Conservation (phyloP, 2,888 invertebrate species). For the Tetropium fuscum region DNA sequence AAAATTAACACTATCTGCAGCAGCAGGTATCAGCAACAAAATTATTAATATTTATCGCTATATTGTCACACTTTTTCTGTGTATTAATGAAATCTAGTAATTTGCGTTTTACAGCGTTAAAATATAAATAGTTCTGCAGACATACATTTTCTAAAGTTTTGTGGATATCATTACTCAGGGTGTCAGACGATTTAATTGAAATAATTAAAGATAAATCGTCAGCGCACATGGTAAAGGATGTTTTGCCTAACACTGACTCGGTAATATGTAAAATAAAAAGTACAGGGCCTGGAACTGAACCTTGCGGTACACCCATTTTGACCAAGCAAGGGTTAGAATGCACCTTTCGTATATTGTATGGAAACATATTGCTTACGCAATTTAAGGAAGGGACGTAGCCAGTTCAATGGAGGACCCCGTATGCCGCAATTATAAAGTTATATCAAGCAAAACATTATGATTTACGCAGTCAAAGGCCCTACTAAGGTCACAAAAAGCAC, state of each 20-base stretch:
- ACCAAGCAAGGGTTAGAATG: not conserved
- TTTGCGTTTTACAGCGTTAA: too few relatives aligned
- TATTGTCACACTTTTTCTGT: not conserved
- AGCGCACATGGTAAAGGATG: too few relatives aligned
- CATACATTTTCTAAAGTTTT: not conserved
- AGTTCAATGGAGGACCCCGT: not conserved
- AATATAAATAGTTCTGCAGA: not conserved
- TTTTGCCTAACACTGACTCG: too few relatives aligned
- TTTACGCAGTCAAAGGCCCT: constrained; percentile 1
- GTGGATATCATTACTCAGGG: too few relatives aligned
- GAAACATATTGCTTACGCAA: not conserved
- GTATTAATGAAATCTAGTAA: too few relatives aligned
- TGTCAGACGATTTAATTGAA: too few relatives aligned
- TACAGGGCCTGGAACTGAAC: not conserved
- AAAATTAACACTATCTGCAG: not conserved
- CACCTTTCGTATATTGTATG: not conserved
- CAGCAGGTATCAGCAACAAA: not conserved
- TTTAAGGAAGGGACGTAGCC: not conserved
- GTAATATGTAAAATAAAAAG: not conserved
- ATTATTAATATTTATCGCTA: not conserved
- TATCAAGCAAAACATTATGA: not conserved
- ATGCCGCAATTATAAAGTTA: not conserved
- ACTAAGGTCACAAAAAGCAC: not conserved
- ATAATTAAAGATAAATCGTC: too few relatives aligned
- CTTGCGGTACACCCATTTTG: not conserved